A percentile compares a stretch with the other conserved stretches of the same genome.
phyloP scores from a whole-genome alignment of 2,797 vertebrate species.

The Acanthurus leucopareius region DNA sequence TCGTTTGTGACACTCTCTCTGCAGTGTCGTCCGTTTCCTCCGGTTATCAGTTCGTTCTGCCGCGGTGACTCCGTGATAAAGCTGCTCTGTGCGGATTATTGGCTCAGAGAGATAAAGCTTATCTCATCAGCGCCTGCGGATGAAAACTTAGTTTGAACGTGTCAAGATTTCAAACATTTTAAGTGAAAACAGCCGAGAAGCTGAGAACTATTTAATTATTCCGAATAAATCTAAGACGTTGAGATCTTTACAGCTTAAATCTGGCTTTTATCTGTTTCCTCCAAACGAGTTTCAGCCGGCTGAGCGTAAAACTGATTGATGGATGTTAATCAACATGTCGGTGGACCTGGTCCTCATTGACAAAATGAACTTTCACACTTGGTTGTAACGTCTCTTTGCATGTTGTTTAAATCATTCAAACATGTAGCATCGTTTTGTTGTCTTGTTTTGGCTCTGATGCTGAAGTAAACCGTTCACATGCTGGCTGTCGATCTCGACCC shows the following conservation, averaged over 20 bases:
- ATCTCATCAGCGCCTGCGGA: constrained; percentile 33
- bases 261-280: background rate
- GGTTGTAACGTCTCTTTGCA: too few relatives aligned
- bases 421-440: too few relatives aligned
- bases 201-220: background rate
- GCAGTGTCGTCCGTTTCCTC: constrained; percentile 41
- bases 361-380: too few relatives aligned
- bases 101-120: constrained; percentile 38
- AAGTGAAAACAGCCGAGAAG: background rate
- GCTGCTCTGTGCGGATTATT: constrained; percentile 50
- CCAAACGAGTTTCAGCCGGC: too few relatives aligned
- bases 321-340: too few relatives aligned
- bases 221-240: background rate
- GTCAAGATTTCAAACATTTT: background rate
- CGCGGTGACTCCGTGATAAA: constrained; percentile 57
- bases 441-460: too few relatives aligned
- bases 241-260: background rate
- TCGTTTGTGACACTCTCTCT: constrained; percentile 55
- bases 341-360: too few relatives aligned
- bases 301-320: too few relatives aligned
- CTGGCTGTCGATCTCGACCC: too few relatives aligned
- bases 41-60: constrained; percentile 54
- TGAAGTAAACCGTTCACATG: too few relatives aligned
- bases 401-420: too few relatives aligned
- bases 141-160: constrained; percentile 22